phyloP scores from a whole-genome alignment of 64 coral and sea anemone species.

The Montipora capricornis region DNA sequence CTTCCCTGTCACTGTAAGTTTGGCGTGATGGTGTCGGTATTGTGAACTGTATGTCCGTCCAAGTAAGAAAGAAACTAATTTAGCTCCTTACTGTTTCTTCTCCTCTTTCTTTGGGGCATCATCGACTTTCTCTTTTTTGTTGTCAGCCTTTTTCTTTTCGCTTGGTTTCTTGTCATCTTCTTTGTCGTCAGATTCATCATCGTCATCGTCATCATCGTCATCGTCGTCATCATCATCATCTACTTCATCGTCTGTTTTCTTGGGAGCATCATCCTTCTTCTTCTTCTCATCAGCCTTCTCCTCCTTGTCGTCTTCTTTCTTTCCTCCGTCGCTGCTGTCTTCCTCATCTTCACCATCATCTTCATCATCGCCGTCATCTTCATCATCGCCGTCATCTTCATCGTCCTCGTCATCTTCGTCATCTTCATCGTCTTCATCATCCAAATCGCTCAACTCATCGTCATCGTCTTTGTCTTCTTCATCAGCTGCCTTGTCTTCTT shows the following conservation, averaged over 20 bases:
- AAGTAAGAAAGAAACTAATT: constrained; percentile 1
- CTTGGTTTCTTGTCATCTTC: not conserved
- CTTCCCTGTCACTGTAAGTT: not conserved
- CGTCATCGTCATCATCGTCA: constrained; percentile 16
- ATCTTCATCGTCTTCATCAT: constrained; percentile 50
- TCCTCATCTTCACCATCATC: constrained; percentile 11
- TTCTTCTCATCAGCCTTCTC: constrained; percentile 18
- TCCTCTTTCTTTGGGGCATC: not conserved
- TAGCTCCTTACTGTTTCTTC: constrained; percentile 23
- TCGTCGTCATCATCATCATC: constrained; percentile 29
- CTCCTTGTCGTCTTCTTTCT: not conserved
- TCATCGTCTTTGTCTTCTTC: constrained; percentile 19
- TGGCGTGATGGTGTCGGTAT: not conserved
- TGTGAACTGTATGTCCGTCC: not conserved
- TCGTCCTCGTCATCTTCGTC: constrained; percentile 10
- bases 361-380: constrained; percentile 19
- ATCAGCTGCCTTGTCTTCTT: constrained; percentile 11
- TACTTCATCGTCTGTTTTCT: constrained; percentile 25
- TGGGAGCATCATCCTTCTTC: constrained; percentile 28
- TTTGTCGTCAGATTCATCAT: constrained; percentile 10
- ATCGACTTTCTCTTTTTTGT: constrained; percentile 25
- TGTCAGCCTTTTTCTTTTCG: constrained; percentile 36
- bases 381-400: constrained; percentile 34
- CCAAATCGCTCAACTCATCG: not conserved
- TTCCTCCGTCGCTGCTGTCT: not conserved